Evolutionary conservation across 2,888 invertebrate species (phyloP).

Genomic region (Lycia hirtaria): DNA sequence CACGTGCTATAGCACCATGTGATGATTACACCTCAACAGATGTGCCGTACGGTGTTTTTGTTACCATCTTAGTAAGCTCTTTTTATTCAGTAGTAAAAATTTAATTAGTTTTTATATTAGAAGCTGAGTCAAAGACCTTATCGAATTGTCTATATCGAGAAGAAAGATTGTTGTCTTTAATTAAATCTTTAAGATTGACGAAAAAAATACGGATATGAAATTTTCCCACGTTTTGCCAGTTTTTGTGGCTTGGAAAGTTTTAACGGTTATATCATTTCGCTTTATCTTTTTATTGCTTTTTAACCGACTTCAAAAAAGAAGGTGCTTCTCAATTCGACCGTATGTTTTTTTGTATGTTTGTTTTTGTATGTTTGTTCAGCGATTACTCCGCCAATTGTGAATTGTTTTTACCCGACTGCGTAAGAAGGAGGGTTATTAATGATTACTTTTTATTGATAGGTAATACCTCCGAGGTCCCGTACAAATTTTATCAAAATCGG

Average conservation of each 20-base stretch:
- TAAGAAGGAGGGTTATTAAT: too few species aligned
- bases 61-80: constrained; percentile 31
- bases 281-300: neutral
- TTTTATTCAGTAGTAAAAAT: constrained; percentile 29
- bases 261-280: neutral
- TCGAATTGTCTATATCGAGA: constrained; percentile 8
- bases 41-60: constrained; percentile 57
- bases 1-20: constrained; percentile 69
- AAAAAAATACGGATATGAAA: neutral
- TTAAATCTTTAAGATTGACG: constrained; percentile 2
- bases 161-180: constrained; percentile 13
- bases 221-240: neutral
- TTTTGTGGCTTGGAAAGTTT: neutral
- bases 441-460: too few species aligned
- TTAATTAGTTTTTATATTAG: constrained; percentile 31
- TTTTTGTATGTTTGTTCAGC: too few species aligned
- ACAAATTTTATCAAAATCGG: too few species aligned
- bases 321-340: too few species aligned
- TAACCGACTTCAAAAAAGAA: too few species aligned
- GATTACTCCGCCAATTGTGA: too few species aligned
- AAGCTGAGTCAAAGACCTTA: constrained; percentile 33
- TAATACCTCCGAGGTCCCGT: too few species aligned
- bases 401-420: too few species aligned
- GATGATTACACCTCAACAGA: constrained; percentile 68
- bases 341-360: too few species aligned